Conservation (phyloP, 2,888 invertebrate genomes). For the Phyto melanocephala region DNA sequence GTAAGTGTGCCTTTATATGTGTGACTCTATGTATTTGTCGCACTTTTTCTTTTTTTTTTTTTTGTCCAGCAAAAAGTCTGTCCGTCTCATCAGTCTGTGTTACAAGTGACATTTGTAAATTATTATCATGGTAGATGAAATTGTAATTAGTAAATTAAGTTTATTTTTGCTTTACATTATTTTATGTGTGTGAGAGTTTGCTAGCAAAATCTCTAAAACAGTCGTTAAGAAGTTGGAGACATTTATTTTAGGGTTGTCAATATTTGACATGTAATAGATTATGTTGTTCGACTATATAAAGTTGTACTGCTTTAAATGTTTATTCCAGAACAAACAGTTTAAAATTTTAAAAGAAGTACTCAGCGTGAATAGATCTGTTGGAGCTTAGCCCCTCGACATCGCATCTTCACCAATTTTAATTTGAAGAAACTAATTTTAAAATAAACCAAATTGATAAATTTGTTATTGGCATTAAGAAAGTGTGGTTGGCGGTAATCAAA, state of each 20-base stretch:
- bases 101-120: constrained; percentile 61
- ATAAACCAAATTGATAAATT: no score
- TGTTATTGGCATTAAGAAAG: no score
- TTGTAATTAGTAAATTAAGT: constrained; percentile 65
- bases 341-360: no score
- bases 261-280: constrained; percentile 26
- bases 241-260: constrained; percentile 14
- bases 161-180: constrained; percentile 37
- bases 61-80: constrained; percentile 10
- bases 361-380: no score
- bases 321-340: no score
- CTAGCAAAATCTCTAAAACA: constrained; percentile 45
- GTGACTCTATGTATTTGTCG: constrained; percentile 6
- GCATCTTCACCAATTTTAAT: no score
- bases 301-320: not conserved
- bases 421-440: no score
- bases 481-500: no score
- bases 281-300: not conserved
- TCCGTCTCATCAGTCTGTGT: constrained; percentile 40
- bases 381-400: no score
- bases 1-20: constrained; percentile 34
- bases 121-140: constrained; percentile 57
- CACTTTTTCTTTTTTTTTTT: not conserved
- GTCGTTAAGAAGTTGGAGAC: not conserved
- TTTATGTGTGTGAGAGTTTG: constrained; percentile 63